Conservation (phyloP, 2,888 invertebrate genomes). For the Drosophila demipolita region DNA sequence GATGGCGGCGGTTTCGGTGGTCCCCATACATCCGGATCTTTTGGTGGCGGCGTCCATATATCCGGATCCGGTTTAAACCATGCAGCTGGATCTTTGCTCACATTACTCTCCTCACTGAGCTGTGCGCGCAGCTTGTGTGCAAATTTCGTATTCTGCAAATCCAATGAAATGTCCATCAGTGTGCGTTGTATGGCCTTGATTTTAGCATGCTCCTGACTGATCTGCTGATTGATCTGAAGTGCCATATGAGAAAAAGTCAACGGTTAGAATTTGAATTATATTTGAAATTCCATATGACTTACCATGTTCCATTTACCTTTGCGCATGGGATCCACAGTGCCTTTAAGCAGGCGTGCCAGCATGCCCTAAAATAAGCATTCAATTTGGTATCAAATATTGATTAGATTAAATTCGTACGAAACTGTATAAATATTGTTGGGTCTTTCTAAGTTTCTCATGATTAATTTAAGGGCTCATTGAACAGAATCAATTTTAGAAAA, state of each 20-base stretch:
- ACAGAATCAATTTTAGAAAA: not conserved
- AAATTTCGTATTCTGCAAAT: conserved; percentile 85
- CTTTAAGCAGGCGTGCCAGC: conserved; percentile 92
- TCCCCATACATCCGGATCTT: conserved; percentile 95
- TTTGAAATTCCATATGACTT: conserved; percentile 65
- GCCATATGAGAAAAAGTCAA: not conserved
- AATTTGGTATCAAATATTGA: not conserved
- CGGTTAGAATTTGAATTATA: not conserved
- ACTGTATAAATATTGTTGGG: too few species aligned
- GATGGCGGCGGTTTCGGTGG: conserved; percentile 89
- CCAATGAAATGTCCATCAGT: conserved; percentile 84
- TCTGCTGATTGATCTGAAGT: conserved; percentile 92
- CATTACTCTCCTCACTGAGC: conserved; percentile 77
- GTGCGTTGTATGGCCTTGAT: conserved; percentile 89
- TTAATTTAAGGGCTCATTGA: not conserved
- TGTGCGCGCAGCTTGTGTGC: conserved; percentile 85
- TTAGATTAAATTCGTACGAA: not conserved
- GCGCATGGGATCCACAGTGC: conserved; percentile 91
- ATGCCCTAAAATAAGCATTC: conserved; percentile 88
- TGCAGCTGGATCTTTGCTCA: conserved; percentile 84
- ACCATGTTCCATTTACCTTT: conserved; percentile 97
- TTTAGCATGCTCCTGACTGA: conserved; percentile 95
- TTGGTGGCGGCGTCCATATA: conserved; percentile 90
- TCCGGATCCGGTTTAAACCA: conserved; percentile 91
- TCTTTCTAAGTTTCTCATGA: not conserved